Conservation (phyloP, 2,113 vertebrate species). For the Muntiacus reevesi region DNA sequence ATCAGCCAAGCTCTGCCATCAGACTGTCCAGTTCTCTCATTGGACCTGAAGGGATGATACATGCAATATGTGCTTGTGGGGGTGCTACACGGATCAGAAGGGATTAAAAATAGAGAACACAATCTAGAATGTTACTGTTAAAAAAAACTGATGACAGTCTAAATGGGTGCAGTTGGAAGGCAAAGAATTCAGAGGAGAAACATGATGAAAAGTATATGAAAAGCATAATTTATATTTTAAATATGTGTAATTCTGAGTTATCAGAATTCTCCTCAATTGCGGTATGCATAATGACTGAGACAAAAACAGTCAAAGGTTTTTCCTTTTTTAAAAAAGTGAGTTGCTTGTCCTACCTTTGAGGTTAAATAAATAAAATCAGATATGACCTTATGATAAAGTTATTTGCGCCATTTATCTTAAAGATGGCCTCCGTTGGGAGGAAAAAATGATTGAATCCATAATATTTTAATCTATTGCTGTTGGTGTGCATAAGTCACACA, state of each 20-base stretch:
- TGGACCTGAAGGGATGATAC: neutral
- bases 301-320: neutral
- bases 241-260: neutral
- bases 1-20: neutral
- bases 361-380: neutral
- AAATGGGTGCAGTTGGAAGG: neutral
- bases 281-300: neutral
- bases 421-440: neutral
- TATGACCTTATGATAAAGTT: constrained; percentile 38
- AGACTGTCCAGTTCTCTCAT: neutral
- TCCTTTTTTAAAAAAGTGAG: neutral
- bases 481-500: neutral
- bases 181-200: neutral
- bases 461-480: constrained; percentile 4
- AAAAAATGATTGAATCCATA: neutral
- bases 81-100: neutral
- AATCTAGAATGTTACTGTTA: neutral
- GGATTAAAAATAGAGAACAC: neutral
- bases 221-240: neutral
- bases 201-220: neutral
- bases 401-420: constrained; percentile 35
- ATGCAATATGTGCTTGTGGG: neutral
- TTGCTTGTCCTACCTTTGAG: neutral
- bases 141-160: neutral
- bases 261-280: neutral